Conservation (phyloP, 2,888 invertebrate species). For the Hyles lineata region DNA sequence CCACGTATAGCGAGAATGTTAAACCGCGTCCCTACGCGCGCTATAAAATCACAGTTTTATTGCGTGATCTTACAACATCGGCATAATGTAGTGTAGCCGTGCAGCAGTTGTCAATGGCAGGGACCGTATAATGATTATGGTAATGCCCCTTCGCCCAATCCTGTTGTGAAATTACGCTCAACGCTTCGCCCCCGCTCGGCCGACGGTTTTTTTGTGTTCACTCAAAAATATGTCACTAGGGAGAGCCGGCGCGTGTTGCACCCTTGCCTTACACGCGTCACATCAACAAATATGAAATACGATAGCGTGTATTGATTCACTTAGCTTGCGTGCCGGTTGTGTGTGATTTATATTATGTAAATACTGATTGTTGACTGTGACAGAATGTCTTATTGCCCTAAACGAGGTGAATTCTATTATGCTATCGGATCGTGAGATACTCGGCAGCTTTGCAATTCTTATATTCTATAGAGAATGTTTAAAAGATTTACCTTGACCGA, state of each 20-base stretch:
- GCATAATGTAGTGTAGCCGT: constrained; percentile 15
- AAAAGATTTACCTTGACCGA: background rate
- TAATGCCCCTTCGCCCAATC: constrained; percentile 55
- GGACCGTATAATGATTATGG: constrained; percentile 65
- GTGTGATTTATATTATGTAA: constrained; percentile 20
- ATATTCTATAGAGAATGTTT: background rate
- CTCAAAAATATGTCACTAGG: constrained; percentile 70
- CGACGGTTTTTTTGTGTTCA: constrained; percentile 57
- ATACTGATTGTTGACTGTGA: constrained; percentile 1
- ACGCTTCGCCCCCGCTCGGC: constrained; percentile 47
- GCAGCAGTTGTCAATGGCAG: constrained; percentile 52
- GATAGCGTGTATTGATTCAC: constrained; percentile 41
- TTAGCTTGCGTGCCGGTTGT: constrained; percentile 10
- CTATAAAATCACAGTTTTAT: constrained; percentile 24
- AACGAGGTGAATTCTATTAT: constrained; percentile 3
- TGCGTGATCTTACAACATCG: constrained; percentile 8
- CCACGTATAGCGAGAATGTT: background rate
- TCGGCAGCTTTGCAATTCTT: background rate
- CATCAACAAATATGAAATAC: constrained; percentile 42
- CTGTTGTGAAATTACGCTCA: constrained; percentile 36
- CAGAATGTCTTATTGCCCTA: constrained; percentile 11
- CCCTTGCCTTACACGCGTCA: constrained; percentile 43
- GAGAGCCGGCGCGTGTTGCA: constrained; percentile 40
- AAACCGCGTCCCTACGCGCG: background rate
- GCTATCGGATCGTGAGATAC: background rate